phyloP scores from a whole-genome alignment of 2,113 vertebrate genomes.

The Saguinus imperator region DNA sequence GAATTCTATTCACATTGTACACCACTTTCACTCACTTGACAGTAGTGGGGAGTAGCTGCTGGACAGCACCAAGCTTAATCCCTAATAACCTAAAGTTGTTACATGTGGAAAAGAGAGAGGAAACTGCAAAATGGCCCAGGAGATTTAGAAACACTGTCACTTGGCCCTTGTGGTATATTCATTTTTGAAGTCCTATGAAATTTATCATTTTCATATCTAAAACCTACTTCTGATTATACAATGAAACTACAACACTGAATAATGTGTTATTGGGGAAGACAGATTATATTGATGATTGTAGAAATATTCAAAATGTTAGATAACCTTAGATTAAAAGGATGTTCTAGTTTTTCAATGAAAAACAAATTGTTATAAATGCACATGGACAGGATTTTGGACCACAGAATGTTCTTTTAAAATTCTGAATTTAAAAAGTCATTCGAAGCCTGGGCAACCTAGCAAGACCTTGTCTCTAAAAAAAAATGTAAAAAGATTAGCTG shows the following conservation, averaged over 20 bases:
- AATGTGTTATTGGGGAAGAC: not conserved
- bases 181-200: not conserved
- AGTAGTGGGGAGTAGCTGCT: not conserved
- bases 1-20: not conserved
- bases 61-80: not conserved
- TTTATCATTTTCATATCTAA: not conserved
- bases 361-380: conserved; percentile 16
- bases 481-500: too few relatives aligned
- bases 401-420: conserved; percentile 5
- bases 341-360: conserved; percentile 14
- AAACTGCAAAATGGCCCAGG: not conserved
- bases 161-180: not conserved
- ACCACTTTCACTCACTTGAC: not conserved
- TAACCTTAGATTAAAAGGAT: conserved; percentile 22
- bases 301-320: conserved; percentile 22
- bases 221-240: not conserved
- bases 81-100: not conserved
- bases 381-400: not conserved
- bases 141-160: not conserved
- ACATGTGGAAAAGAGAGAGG: not conserved
- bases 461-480: too few relatives aligned
- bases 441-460: not conserved
- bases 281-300: not conserved
- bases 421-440: conserved; percentile 7
- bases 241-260: not conserved